These are phyloP conservation scores for Tenthredo amoena DNA, from an alignment of 2,888 invertebrate species.

Conservation along the genomic window DNA sequence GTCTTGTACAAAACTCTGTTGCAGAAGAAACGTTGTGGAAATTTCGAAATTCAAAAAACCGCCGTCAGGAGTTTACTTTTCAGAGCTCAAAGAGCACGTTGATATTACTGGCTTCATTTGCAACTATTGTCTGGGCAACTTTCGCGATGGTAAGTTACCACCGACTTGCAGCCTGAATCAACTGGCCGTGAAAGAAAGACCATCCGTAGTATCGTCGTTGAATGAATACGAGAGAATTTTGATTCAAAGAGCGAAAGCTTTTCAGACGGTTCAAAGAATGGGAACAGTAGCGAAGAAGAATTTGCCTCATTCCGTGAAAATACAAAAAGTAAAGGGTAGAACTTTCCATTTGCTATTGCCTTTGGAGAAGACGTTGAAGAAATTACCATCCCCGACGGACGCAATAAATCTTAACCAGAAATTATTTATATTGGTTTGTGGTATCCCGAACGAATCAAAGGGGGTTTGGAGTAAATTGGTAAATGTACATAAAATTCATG, in stretches of 20 bases:
- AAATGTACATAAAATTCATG: constrained; percentile 67
- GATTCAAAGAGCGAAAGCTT: constrained; percentile 69
- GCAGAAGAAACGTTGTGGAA: constrained; percentile 53
- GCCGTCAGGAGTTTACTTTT: constrained; percentile 53
- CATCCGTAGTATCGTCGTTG: background rate
- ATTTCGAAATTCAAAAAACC: constrained; percentile 55
- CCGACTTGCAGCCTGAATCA: constrained; percentile 65
- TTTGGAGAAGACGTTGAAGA: constrained; percentile 68
- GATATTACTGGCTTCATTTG: background rate
- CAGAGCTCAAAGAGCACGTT: background rate
- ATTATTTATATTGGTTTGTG: constrained; percentile 67
- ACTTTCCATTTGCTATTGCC: constrained; percentile 65
- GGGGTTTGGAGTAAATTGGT: constrained; percentile 67
- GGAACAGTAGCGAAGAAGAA: constrained; percentile 68
- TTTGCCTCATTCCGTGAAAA: constrained; percentile 61
- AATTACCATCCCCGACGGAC: constrained; percentile 65
- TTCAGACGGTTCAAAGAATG: constrained; percentile 68
- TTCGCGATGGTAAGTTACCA: constrained; percentile 61
- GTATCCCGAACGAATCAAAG: constrained; percentile 66
- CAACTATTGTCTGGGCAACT: constrained; percentile 53
- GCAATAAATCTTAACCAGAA: constrained; percentile 66
- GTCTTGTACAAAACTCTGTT: constrained; percentile 62
- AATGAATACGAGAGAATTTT: constrained; percentile 58
- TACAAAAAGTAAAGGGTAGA: constrained; percentile 58
- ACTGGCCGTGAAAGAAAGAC: constrained; percentile 48